A percentile compares a stretch with the other conserved stretches of the same genome.
These are phyloP conservation scores for Ophonus ardosiacus DNA, from an alignment of 2,888 invertebrate species.

Conservation along the genomic window DNA sequence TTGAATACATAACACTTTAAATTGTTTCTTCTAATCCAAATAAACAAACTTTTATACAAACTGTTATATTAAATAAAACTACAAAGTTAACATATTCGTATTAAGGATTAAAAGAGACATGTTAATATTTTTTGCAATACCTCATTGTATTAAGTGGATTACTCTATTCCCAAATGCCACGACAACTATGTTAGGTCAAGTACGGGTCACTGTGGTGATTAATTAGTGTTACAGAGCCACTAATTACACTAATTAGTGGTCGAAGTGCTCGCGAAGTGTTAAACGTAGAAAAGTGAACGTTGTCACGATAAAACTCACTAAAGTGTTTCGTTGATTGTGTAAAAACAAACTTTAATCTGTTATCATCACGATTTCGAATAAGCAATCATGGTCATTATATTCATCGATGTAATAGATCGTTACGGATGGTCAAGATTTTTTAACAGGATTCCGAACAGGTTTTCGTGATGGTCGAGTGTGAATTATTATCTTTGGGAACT, in stretches of 20 bases:
- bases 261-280: neutral
- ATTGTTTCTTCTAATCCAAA: no score
- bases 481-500: neutral
- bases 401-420: neutral
- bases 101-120: no score
- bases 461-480: neutral
- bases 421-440: neutral
- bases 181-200: slow-evolving; percentile 13
- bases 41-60: no score
- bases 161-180: neutral
- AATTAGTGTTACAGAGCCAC: slow-evolving; percentile 22
- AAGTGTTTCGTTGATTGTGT: slow-evolving; percentile 5
- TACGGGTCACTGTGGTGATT: slow-evolving; percentile 13
- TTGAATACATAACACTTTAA: no score
- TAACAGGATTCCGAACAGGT: neutral
- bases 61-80: no score
- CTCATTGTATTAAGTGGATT: no score
- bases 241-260: slow-evolving; percentile 36
- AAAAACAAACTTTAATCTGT: neutral
- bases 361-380: slow-evolving; percentile 5
- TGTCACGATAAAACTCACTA: neutral
- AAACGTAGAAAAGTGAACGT: slow-evolving; percentile 34
- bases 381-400: slow-evolving; percentile 24
- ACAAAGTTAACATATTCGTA: no score
- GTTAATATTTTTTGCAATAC: no score